Percentiles rank a stretch among this genome's conserved stretches.
phyloP scores from a whole-genome alignment of 1,140 invertebrate species.

The Caerostris extrusa region DNA sequence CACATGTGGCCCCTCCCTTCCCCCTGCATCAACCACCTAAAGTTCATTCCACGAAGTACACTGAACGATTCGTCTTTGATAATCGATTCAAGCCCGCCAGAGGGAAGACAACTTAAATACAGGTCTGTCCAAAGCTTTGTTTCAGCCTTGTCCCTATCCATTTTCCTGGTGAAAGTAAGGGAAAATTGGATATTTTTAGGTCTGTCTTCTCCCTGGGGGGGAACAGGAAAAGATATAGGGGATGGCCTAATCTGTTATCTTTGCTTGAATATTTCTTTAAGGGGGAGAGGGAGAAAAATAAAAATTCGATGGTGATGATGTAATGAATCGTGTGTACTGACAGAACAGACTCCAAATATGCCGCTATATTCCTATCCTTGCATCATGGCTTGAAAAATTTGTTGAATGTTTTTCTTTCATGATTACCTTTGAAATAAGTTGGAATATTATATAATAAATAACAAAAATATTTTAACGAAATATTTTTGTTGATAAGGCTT shows the following conservation, averaged over 20 bases:
- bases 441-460: too few species aligned
- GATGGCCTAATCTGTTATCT: conserved; percentile 32
- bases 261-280: neutral
- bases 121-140: neutral
- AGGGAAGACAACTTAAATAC: neutral
- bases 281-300: neutral
- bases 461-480: too few species aligned
- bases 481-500: too few species aligned
- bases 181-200: conserved; percentile 26
- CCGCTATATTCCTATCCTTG: neutral
- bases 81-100: conserved; percentile 1
- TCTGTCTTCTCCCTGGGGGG: neutral
- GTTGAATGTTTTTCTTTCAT: too few species aligned
- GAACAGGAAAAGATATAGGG: neutral
- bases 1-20: neutral
- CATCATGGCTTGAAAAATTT: neutral
- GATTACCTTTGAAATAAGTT: too few species aligned
- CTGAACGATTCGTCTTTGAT: conserved; percentile 8
- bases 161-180: neutral
- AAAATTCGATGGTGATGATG: neutral
- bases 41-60: conserved; percentile 7
- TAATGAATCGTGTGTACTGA: neutral
- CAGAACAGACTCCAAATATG: neutral
- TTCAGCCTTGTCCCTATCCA: neutral
- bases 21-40: neutral